These are phyloP conservation scores for Otolemur crassicaudatus DNA, from an alignment of 2,797 vertebrate genomes.

Conservation along the genomic window DNA sequence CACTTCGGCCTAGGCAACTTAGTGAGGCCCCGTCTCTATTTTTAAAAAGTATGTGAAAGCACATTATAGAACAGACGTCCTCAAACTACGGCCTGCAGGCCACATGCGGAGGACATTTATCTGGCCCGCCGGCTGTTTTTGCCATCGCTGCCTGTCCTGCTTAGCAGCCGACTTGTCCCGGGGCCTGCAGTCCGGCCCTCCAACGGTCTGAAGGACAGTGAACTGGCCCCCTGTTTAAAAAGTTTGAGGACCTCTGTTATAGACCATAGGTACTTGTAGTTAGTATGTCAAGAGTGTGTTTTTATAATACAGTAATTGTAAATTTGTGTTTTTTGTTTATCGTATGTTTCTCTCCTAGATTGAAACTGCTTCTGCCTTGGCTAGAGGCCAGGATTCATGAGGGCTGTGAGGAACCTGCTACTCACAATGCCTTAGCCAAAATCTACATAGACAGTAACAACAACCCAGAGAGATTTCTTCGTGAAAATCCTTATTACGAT, in stretches of 20 bases:
- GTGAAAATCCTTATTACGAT: slow-evolving; percentile 98
- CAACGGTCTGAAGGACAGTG: too few relatives aligned
- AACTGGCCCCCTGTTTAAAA: too few relatives aligned
- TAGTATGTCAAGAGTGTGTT: not conserved
- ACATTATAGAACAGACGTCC: not conserved
- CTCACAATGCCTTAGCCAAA: slow-evolving; percentile 98
- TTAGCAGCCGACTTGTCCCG: too few relatives aligned
- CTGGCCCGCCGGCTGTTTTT: too few relatives aligned
- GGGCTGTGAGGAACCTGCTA: slow-evolving; percentile 98
- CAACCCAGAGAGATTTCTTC: slow-evolving; percentile 97
- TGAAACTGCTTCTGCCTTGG: slow-evolving; percentile 98
- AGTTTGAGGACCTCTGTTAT: too few relatives aligned
- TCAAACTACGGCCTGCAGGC: too few relatives aligned
- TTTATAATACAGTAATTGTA: slow-evolving; percentile 19
- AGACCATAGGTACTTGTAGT: not conserved
- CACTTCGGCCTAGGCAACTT: not conserved
- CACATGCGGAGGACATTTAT: too few relatives aligned
- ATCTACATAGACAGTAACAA: slow-evolving; percentile 99
- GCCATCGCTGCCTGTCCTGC: too few relatives aligned
- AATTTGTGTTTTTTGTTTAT: slow-evolving; percentile 19
- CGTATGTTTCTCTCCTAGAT: slow-evolving; percentile 85
- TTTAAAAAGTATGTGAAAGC: not conserved
- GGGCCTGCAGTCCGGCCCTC: too few relatives aligned
- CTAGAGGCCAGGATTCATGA: slow-evolving; percentile 98
- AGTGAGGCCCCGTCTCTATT: not conserved